Evolutionary conservation across 2,797 vertebrate species (phyloP).

Genomic region (Tympanoctomys barrerae): DNA sequence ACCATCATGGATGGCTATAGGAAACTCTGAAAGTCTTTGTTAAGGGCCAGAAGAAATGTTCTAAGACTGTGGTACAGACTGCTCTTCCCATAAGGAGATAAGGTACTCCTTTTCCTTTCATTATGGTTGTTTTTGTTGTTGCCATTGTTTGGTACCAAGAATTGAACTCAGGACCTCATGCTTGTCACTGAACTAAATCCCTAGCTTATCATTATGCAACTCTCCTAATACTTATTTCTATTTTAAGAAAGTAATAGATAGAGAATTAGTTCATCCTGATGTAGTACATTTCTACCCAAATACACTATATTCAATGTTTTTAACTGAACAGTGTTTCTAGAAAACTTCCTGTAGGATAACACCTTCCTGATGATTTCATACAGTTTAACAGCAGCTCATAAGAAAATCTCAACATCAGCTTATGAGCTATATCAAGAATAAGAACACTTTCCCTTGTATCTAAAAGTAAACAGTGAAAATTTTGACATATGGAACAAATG

Average conservation of each 20-base stretch:
- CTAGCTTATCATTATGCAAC: neutral
- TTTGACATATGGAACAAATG: slow-evolving; percentile 75
- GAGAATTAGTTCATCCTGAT: slow-evolving; percentile 1
- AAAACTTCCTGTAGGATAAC: slow-evolving; percentile 78
- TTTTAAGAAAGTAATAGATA: neutral
- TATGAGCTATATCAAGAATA: slow-evolving; percentile 82
- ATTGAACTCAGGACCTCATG: no score
- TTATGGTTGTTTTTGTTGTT: neutral
- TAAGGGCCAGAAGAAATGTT: neutral
- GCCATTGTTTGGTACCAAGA: no score
- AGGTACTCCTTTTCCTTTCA: neutral
- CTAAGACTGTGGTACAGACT: neutral
- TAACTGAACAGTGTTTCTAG: slow-evolving; percentile 27
- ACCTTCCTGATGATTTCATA: slow-evolving; percentile 61
- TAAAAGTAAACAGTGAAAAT: slow-evolving; percentile 78
- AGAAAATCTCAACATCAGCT: slow-evolving; percentile 69
- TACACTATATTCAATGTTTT: slow-evolving; percentile 19
- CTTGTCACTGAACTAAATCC: no score
- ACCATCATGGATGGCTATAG: neutral
- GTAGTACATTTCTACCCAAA: neutral
- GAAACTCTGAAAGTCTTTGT: slow-evolving; percentile 53
- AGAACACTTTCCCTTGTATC: slow-evolving; percentile 72
- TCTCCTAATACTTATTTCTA: slow-evolving; percentile 35
- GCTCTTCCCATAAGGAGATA: slow-evolving; percentile 17
- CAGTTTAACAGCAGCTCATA: slow-evolving; percentile 71